Evolutionary conservation across 2,797 vertebrate species (phyloP).

Genomic region (Hoplostethus atlanticus): DNA sequence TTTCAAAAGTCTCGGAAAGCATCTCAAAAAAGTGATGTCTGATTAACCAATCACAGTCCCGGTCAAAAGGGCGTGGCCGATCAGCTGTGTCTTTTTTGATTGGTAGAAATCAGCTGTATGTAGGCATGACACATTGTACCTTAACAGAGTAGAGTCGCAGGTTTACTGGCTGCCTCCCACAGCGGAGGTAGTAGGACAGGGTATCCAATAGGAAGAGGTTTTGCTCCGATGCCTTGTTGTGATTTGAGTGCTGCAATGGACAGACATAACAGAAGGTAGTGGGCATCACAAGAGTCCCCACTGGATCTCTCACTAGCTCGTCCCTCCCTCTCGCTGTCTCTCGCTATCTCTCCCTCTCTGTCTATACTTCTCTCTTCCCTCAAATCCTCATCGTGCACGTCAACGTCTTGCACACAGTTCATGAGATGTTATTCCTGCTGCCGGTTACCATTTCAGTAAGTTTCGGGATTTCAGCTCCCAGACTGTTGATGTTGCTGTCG

Average conservation of each 20-base stretch:
- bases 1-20: too few relatives aligned
- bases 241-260: conserved; percentile 73
- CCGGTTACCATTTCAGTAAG: conserved; percentile 85
- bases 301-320: too few relatives aligned
- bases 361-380: background rate
- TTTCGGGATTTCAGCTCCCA: conserved; percentile 86
- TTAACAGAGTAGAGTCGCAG: conserved; percentile 89
- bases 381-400: background rate
- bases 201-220: conserved; percentile 88
- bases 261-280: background rate
- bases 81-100: too few relatives aligned
- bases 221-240: conserved; percentile 66
- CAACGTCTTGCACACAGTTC: background rate
- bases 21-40: too few relatives aligned
- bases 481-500: conserved; percentile 86
- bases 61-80: too few relatives aligned
- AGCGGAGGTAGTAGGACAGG: conserved; percentile 89
- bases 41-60: too few relatives aligned
- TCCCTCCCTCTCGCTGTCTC: background rate
- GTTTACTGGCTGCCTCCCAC: conserved; percentile 86
- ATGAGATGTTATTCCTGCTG: background rate
- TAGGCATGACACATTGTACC: too few relatives aligned
- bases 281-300: background rate
- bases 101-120: too few relatives aligned
- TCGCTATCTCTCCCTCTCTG: background rate